These are phyloP conservation scores for Rhizomys pruinosus DNA, from an alignment of 2,113 vertebrate species.

Conservation along the genomic window DNA sequence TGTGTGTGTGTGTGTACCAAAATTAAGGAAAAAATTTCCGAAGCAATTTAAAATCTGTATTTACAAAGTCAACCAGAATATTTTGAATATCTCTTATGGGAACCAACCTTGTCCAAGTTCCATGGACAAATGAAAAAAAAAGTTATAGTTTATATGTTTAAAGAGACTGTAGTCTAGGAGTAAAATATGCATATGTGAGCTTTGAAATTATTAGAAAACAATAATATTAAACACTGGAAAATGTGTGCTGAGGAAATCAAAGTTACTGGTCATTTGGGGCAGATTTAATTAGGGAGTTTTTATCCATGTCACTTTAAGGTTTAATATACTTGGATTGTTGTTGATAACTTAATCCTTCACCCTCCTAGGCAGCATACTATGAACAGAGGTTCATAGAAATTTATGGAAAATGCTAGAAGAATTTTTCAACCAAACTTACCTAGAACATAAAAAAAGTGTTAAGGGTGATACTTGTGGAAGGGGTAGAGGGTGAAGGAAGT, in stretches of 20 bases:
- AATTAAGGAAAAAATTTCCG: slow-evolving; percentile 29
- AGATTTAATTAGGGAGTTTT: not conserved
- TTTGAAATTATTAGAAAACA: not conserved
- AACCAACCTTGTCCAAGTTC: not conserved
- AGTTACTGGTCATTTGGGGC: not conserved
- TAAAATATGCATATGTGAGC: not conserved
- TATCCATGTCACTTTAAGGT: not conserved
- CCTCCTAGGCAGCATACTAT: not conserved
- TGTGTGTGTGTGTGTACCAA: too few species aligned
- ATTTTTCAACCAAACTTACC: not conserved
- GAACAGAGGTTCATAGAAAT: not conserved
- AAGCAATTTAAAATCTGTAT: slow-evolving; percentile 40
- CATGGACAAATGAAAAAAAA: not conserved
- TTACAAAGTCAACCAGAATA: not conserved
- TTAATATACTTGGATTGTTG: not conserved
- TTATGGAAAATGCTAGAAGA: not conserved
- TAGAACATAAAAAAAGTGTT: not conserved
- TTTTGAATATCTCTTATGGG: not conserved
- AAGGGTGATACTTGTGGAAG: not conserved
- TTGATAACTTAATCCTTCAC: not conserved
- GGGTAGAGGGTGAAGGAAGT: not conserved
- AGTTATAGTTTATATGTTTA: not conserved
- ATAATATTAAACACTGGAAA: not conserved
- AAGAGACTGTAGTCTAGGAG: not conserved
- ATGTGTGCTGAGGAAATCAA: not conserved